A percentile compares a stretch with the other conserved stretches of the same genome.
Evolutionary conservation across 2,888 invertebrate species (phyloP).

Genomic region (Eristalis intricaria): DNA sequence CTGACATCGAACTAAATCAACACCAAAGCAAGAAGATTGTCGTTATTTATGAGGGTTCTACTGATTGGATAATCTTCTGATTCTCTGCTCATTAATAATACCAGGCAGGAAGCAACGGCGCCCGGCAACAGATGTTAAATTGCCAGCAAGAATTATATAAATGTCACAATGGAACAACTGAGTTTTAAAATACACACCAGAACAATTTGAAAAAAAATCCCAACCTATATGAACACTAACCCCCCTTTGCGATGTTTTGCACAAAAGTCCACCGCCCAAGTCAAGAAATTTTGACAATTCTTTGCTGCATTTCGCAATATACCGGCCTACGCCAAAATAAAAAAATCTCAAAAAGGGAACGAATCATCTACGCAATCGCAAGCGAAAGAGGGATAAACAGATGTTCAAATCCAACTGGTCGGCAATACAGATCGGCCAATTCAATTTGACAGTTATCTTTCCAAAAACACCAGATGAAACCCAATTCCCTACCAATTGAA

Average conservation of each 20-base stretch:
- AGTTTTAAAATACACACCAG: too few relatives aligned
- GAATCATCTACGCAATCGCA: slow-evolving; percentile 8
- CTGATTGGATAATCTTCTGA: too few relatives aligned
- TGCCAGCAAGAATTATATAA: too few relatives aligned
- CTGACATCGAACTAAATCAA: too few relatives aligned
- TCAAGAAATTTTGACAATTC: slow-evolving; percentile 32
- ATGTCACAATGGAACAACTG: too few relatives aligned
- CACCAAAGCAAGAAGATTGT: too few relatives aligned
- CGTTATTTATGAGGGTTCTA: too few relatives aligned
- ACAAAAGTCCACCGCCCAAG: neutral
- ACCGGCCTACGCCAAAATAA: slow-evolving; percentile 39
- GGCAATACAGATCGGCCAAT: slow-evolving; percentile 33
- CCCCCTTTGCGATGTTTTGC: slow-evolving; percentile 19
- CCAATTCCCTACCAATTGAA: neutral
- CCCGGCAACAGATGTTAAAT: too few relatives aligned
- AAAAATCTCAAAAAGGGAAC: neutral
- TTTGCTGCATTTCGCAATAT: slow-evolving; percentile 30
- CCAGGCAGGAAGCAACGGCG: too few relatives aligned
- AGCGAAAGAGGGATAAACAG: slow-evolving; percentile 16
- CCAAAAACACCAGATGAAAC: slow-evolving; percentile 26
- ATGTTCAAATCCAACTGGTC: slow-evolving; percentile 19
- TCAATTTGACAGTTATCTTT: slow-evolving; percentile 63
- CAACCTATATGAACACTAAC: slow-evolving; percentile 1
- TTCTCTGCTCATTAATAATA: too few relatives aligned
- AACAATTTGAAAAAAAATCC: neutral